Conservation (phyloP, 2,113 vertebrate genomes). For the Syngnathus typhle region DNA sequence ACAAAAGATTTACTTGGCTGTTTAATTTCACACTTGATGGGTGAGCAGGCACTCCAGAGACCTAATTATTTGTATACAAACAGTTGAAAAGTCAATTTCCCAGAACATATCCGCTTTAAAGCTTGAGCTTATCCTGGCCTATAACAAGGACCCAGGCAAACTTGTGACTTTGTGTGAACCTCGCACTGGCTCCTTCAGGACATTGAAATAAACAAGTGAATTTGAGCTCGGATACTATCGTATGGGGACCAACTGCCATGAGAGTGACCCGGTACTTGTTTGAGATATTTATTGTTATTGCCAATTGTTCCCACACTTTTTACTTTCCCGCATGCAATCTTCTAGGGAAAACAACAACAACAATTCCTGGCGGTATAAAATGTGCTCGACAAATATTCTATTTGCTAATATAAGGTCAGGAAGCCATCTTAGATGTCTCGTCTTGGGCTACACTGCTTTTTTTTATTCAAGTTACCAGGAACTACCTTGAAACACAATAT, state of each 20-base stretch:
- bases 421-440: neutral
- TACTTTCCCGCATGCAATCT: neutral
- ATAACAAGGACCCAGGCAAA: neutral
- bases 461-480: neutral
- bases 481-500: neutral
- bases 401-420: neutral
- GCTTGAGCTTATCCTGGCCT: neutral
- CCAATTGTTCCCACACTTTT: neutral
- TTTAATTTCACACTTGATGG: neutral
- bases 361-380: neutral
- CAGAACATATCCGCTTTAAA: neutral
- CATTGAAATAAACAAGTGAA: neutral
- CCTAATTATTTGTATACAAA: neutral
- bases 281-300: neutral
- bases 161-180: constrained; percentile 3
- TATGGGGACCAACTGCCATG: neutral
- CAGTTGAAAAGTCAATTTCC: constrained; percentile 2
- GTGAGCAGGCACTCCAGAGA: neutral
- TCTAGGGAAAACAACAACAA: neutral
- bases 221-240: neutral
- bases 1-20: neutral
- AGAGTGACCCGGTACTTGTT: neutral
- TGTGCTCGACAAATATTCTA: neutral
- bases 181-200: neutral
- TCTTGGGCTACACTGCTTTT: neutral